Percentiles rank a stretch among this genome's conserved stretches.
phyloP scores from a whole-genome alignment of 2,888 invertebrate genomes.

The Metalampra italica region DNA sequence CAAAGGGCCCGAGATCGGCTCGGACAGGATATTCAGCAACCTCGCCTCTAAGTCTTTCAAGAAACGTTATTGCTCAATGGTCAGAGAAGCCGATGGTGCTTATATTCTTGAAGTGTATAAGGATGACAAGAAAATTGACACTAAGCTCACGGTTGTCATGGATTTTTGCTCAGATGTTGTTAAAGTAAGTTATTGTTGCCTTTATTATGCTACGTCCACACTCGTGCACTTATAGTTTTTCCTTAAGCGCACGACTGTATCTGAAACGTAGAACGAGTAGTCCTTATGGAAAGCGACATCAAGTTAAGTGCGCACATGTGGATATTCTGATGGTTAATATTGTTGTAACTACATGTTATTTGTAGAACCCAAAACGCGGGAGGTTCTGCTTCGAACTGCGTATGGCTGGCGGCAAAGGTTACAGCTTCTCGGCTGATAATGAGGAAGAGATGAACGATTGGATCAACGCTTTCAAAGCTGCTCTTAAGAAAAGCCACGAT shows the following conservation, averaged over 20 bases:
- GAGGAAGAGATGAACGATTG: conserved; percentile 90
- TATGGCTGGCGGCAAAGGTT: conserved; percentile 93
- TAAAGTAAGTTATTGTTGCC: conserved; percentile 76
- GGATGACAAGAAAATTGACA: conserved; percentile 94
- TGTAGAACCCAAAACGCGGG: conserved; percentile 88
- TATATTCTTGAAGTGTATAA: conserved; percentile 95
- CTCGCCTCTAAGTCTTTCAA: conserved; percentile 96
- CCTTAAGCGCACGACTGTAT: too few relatives aligned
- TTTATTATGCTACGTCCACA: too few relatives aligned
- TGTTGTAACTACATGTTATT: neutral
- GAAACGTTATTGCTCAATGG: conserved; percentile 90
- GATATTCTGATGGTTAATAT: neutral
- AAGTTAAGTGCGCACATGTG: too few relatives aligned
- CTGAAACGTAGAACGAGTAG: too few relatives aligned
- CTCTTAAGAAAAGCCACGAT: conserved; percentile 83
- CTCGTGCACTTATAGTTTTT: too few relatives aligned
- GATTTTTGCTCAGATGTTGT: conserved; percentile 95
- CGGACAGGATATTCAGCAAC: conserved; percentile 93
- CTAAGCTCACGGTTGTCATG: conserved; percentile 95
- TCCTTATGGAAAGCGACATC: too few relatives aligned
- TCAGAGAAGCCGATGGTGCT: conserved; percentile 94
- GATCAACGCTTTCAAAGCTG: conserved; percentile 88
- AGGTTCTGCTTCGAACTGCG: conserved; percentile 92
- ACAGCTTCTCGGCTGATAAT: conserved; percentile 91
- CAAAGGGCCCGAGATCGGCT: conserved; percentile 94